Evolutionary conservation across 2,888 invertebrate genomes (phyloP), one percentile per base, ranked within the genome.

Genomic region (Drosophila flavopinicola): DNA sequence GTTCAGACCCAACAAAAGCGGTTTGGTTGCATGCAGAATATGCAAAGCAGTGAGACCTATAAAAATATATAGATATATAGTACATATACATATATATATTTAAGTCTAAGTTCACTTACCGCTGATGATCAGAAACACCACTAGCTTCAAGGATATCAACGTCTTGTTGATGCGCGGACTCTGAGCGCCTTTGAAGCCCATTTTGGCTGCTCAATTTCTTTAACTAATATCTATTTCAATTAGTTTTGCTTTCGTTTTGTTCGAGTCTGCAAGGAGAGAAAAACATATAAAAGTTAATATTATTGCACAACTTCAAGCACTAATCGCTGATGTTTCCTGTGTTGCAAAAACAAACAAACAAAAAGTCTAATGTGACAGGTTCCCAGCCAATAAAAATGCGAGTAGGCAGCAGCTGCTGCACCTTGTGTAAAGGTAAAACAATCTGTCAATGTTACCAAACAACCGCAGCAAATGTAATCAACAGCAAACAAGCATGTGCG

Each of bases 21-120:
- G 91, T 66, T 82, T 96, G 59, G 95, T 92, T 13, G 96, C 94
- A 66, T 97, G 94, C 91, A 96, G 95, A 6, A 97, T 95, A 85
- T 95, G 94, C 68, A 97, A 93, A 79, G 95, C 95, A 72, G 96
- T 96, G 84, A 97, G 92, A 76, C 95, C 97, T 97, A 32, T 1
- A 25, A 11, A 4, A 0, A 0, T 5, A 32, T 9, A 7, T 2
- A 4, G 2, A 1, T 7, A 23, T 0, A 7, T 6, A 10, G 7
- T 11, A 24, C 30, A 15, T 3, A 15, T 38, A 7, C 0, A 9
- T 1, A 1, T 10, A 11, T 6, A 3, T 35, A 15, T 2, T 9
- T 23, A 38, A 35, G 1, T 15, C 7, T 11, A 2, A 13, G 6
- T 17, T 35, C 1, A 84, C 88, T 88, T 64, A 95, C 96, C 96